Evolutionary conservation across 2,113 vertebrate genomes (phyloP).

Genomic region (Aldabrachelys gigantea): DNA sequence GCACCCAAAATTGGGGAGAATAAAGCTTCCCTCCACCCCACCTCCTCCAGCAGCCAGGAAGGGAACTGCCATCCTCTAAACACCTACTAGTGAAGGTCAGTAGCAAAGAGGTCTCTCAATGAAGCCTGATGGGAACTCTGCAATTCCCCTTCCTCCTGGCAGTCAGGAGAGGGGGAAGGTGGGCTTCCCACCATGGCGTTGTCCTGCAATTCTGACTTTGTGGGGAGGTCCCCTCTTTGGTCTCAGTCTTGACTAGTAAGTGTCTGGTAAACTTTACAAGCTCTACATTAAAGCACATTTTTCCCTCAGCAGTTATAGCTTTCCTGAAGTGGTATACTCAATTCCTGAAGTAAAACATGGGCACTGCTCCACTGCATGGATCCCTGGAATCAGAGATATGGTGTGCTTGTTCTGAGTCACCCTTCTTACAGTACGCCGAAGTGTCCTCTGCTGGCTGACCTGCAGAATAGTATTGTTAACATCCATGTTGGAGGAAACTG

Average conservation of each 20-base stretch:
- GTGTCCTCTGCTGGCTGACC: not conserved
- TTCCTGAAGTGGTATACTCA: not conserved
- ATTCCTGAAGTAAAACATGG: not conserved
- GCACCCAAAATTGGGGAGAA: not conserved
- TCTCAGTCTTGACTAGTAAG: not conserved
- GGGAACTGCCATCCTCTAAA: not conserved
- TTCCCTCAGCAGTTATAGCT: not conserved
- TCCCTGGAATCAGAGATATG: not conserved
- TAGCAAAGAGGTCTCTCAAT: not conserved
- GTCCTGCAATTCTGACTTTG: not conserved
- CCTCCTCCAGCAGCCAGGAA: not conserved
- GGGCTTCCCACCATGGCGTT: not conserved
- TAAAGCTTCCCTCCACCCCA: not conserved
- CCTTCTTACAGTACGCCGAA: not conserved
- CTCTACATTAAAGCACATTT: not conserved
- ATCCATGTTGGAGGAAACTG: not conserved
- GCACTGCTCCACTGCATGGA: not conserved
- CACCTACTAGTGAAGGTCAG: not conserved
- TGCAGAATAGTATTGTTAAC: not conserved
- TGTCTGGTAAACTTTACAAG: not conserved
- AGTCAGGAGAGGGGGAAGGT: not conserved
- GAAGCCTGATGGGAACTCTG: not conserved
- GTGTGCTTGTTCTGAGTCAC: not conserved
- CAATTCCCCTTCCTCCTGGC: not conserved
- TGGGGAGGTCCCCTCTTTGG: not conserved